Percentiles rank a stretch among this genome's conserved stretches.
Conservation (phyloP, 2,797 vertebrate genomes). For the Babyrousa celebensis region DNA sequence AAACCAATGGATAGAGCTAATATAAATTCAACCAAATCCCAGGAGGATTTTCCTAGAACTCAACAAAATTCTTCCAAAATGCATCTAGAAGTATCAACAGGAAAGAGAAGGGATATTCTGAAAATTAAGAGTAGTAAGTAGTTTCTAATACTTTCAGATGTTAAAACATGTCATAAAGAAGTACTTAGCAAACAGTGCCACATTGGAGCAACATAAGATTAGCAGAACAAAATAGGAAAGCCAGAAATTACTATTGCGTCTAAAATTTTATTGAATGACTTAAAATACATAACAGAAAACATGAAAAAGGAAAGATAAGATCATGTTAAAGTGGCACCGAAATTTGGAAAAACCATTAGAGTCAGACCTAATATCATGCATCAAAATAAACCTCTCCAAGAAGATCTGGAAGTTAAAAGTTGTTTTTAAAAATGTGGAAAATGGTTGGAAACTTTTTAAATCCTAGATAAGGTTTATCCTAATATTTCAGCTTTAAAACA, state of each 20-base stretch:
- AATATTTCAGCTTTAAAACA: conserved; percentile 62
- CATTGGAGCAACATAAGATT: not conserved
- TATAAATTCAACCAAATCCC: not conserved
- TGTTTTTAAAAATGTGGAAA: conserved; percentile 20
- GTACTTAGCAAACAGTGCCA: not conserved
- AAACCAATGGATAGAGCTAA: not conserved
- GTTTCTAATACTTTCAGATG: conserved; percentile 17
- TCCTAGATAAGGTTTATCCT: not conserved
- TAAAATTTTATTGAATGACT: conserved; percentile 6
- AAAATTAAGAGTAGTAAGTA: not conserved
- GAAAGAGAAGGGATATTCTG: conserved; percentile 4
- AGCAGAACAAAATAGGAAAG: not conserved
- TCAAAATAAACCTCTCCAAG: conserved; percentile 47
- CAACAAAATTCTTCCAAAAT: conserved; percentile 51
- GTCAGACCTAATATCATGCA: not conserved
- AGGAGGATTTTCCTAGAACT: not conserved
- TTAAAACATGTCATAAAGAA: not conserved
- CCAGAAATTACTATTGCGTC: not conserved
- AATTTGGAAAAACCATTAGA: conserved; percentile 12
- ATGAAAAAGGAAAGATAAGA: conserved; percentile 36
- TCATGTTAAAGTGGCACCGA: not conserved
- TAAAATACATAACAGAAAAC: not conserved
- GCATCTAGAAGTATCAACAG: not conserved
- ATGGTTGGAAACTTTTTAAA: conserved; percentile 45
- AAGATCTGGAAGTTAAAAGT: not conserved